Evolutionary conservation across 2,113 vertebrate species (phyloP).

Genomic region (Cebus imitator): DNA sequence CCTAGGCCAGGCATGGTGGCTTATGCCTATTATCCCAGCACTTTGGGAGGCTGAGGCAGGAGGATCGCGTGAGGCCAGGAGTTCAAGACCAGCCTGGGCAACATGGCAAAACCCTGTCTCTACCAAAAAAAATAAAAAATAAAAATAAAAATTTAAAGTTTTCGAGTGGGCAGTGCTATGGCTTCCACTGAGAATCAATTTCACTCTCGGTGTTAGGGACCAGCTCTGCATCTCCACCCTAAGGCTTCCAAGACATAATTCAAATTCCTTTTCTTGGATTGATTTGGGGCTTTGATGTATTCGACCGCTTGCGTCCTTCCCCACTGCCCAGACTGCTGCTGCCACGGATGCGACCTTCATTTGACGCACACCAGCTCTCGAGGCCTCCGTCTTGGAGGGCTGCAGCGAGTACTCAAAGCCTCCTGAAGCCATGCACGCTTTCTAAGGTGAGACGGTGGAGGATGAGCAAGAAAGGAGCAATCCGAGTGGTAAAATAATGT

Average conservation of each 20-base stretch:
- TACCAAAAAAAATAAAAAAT: no score
- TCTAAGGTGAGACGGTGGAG: neutral
- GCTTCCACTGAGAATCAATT: rapidly evolving
- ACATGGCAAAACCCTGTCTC: no score
- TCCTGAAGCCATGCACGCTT: rapidly evolving
- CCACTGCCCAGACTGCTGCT: rapidly evolving
- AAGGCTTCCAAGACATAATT: rapidly evolving
- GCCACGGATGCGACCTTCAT: rapidly evolving
- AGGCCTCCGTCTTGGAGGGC: rapidly evolving
- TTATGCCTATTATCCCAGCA: no score
- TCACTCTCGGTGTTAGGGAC: rapidly evolving
- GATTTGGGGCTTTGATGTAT: neutral
- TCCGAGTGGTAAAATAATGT: constrained; percentile 87
- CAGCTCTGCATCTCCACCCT: neutral
- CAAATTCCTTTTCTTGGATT: rapidly evolving
- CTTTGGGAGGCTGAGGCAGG: no score
- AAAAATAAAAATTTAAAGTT: no score
- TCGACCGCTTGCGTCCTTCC: rapidly evolving
- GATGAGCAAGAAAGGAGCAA: constrained; percentile 68
- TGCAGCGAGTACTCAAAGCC: rapidly evolving
- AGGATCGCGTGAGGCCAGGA: no score
- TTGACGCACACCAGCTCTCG: rapidly evolving
- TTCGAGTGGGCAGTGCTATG: rapidly evolving
- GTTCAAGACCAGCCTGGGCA: no score
- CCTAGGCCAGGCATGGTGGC: no score